phyloP scores from a whole-genome alignment of 37 sponge, comb jelly and placozoan species.

The Haliclona indistincta region DNA sequence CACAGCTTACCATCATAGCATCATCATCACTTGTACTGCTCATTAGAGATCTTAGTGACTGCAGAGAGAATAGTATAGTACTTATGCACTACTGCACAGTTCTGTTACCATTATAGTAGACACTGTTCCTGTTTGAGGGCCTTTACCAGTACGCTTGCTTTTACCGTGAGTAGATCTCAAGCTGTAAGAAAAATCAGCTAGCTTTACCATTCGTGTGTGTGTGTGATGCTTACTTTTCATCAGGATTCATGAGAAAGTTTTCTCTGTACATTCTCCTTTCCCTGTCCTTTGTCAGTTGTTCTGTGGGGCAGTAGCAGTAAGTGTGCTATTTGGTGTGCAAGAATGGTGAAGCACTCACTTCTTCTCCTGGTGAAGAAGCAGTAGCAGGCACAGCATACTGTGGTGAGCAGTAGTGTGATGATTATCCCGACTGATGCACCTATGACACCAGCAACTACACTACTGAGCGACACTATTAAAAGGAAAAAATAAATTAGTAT shows the following conservation, averaged over 20 bases:
- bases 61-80: neutral
- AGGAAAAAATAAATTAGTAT: no score
- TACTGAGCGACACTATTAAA: neutral
- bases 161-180: no score
- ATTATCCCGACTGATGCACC: no score
- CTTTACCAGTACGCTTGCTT: no score
- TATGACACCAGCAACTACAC: neutral
- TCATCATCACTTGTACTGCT: neutral
- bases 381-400: neutral
- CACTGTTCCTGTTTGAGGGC: no score
- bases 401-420: no score
- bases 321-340: no score
- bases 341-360: no score
- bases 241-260: neutral
- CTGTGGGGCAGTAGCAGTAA: neutral
- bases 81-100: no score
- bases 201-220: neutral
- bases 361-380: no score
- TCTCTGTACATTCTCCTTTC: constrained; percentile 5
- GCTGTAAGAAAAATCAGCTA: no score
- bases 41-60: neutral
- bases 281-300: neutral
- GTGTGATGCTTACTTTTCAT: neutral
- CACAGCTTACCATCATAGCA: neutral
- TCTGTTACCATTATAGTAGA: no score